Percentiles rank a stretch among this genome's conserved stretches.
phyloP scores from a whole-genome alignment of 2,888 invertebrate genomes.

The Parnassius apollo region DNA sequence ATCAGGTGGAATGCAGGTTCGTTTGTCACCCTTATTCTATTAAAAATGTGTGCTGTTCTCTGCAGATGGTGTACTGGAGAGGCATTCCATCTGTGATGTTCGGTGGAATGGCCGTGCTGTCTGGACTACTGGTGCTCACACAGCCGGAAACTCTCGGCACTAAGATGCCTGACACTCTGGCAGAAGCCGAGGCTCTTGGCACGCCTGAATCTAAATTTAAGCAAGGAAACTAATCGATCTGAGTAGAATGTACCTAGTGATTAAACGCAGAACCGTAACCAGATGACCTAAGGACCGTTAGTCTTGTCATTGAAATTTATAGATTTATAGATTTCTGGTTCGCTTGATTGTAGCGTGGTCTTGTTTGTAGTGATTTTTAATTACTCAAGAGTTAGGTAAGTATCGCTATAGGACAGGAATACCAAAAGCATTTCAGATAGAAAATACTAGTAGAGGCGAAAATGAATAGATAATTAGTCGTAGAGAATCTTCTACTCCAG shows the following conservation, averaged over 20 bases:
- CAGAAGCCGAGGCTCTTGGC: slow-evolving; percentile 76
- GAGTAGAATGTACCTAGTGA: not conserved
- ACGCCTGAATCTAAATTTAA: slow-evolving; percentile 26
- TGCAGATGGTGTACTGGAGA: slow-evolving; percentile 17
- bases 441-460: no score
- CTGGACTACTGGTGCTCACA: slow-evolving; percentile 76
- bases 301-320: no score
- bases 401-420: no score
- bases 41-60: not conserved
- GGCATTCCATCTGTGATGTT: slow-evolving; percentile 18
- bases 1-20: no score
- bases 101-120: slow-evolving; percentile 14
- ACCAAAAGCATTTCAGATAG: no score
- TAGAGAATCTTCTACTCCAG: no score
- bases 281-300: not conserved
- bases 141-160: slow-evolving; percentile 83
- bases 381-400: no score
- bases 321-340: no score
- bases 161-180: slow-evolving; percentile 81
- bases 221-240: slow-evolving; percentile 9
- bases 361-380: no score
- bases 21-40: not conserved
- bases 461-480: no score
- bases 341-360: no score
- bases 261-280: not conserved